These are phyloP conservation scores for Miichthys miiuy DNA, from an alignment of 2,797 vertebrate genomes.

Conservation along the genomic window DNA sequence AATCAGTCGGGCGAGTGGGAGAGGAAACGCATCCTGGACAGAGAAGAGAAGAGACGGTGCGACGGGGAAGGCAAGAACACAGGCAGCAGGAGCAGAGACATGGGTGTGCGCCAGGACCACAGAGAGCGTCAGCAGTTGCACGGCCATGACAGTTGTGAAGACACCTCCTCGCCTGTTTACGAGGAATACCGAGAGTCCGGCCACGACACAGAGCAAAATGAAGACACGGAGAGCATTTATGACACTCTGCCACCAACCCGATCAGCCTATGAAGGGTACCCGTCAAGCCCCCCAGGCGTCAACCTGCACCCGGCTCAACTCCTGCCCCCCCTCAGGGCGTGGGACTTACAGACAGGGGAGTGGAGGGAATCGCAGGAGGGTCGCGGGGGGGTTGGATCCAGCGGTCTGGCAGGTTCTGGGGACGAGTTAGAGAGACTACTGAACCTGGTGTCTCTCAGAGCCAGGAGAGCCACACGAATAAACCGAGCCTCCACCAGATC, in stretches of 20 bases:
- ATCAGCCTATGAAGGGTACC: conserved; percentile 82
- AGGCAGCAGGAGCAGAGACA: conserved; percentile 43
- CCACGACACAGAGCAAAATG: conserved; percentile 34
- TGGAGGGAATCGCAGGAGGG: conserved; percentile 67
- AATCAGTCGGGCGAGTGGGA: conserved; percentile 80
- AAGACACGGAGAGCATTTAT: conserved; percentile 83
- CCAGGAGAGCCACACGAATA: conserved; percentile 76
- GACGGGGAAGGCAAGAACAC: conserved; percentile 34
- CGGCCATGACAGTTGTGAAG: conserved; percentile 53
- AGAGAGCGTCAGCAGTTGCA: conserved; percentile 38
- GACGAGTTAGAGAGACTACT: conserved; percentile 82
- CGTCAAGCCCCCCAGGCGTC: conserved; percentile 69
- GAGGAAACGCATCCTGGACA: conserved; percentile 49
- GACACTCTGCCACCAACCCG: conserved; percentile 88
- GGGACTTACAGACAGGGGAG: conserved; percentile 73
- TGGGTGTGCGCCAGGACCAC: conserved; percentile 35
- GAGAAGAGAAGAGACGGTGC: conserved; percentile 53
- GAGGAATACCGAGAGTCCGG: conserved; percentile 75
- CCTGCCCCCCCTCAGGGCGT: conserved; percentile 78
- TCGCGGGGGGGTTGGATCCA: conserved; percentile 33
- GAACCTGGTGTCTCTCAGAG: conserved; percentile 82
- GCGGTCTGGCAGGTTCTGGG: conserved; percentile 60
- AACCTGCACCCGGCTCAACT: conserved; percentile 81
- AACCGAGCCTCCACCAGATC: conserved; percentile 74
- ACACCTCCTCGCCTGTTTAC: conserved; percentile 76